phyloP scores from a whole-genome alignment of 2,888 invertebrate genomes.

The Polydrusus pterygomalis region DNA sequence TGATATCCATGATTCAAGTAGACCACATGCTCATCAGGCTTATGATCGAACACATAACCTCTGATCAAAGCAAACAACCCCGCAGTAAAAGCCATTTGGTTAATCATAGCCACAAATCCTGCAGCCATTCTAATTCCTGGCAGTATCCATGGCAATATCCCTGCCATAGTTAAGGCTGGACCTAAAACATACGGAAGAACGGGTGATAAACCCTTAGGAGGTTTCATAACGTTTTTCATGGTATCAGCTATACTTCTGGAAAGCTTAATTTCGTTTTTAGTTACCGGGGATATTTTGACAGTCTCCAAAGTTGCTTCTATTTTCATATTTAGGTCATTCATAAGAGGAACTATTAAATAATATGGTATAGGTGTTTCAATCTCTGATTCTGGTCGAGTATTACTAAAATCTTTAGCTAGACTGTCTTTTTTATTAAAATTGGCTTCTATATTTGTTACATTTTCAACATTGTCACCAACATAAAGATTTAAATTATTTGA shows the following conservation, averaged over 20 bases:
- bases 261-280: background rate
- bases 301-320: background rate
- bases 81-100: conserved; percentile 80
- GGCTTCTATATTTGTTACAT: background rate
- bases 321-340: background rate
- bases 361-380: background rate
- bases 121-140: conserved; percentile 81
- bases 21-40: conserved; percentile 74
- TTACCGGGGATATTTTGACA: background rate
- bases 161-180: conserved; percentile 73
- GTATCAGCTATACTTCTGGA: conserved; percentile 22
- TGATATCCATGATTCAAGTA: conserved; percentile 76
- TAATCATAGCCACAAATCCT: conserved; percentile 77
- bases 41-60: conserved; percentile 76
- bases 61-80: conserved; percentile 76
- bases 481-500: background rate
- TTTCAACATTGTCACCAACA: background rate
- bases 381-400: background rate
- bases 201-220: conserved; percentile 16
- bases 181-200: conserved; percentile 39
- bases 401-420: no score
- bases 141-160: conserved; percentile 80
- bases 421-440: background rate
- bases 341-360: background rate
- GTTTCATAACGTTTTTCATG: conserved; percentile 23